Evolutionary conservation across 2,797 vertebrate species (phyloP).

Genomic region (Molossus alvarezi): DNA sequence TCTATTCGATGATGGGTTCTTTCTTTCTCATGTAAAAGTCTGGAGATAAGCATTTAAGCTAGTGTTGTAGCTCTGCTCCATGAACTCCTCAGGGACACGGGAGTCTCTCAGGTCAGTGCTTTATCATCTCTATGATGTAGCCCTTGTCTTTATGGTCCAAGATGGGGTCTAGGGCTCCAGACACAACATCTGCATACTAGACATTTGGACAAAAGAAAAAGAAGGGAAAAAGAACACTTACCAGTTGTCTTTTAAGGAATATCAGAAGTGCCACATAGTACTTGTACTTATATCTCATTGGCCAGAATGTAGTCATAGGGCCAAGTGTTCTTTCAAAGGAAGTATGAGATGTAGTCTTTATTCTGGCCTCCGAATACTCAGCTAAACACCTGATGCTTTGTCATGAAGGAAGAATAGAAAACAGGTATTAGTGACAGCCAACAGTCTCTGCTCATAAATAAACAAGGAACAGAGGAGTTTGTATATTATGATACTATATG

Average conservation of each 20-base stretch:
- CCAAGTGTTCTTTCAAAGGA: not conserved
- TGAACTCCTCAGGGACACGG: not conserved
- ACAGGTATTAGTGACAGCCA: no score
- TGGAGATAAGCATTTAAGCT: not conserved
- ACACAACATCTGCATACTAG: not conserved
- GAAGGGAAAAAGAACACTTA: not conserved
- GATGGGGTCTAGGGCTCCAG: not conserved
- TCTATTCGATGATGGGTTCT: not conserved
- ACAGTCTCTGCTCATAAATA: no score
- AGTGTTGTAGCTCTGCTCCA: not conserved
- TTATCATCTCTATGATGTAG: no score
- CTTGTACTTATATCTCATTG: not conserved
- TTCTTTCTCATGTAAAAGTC: not conserved
- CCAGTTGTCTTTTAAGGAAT: not conserved
- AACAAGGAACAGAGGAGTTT: no score
- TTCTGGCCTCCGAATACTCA: not conserved
- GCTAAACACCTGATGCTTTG: not conserved
- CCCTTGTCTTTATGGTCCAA: not conserved
- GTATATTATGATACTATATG: no score
- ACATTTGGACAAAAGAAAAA: not conserved
- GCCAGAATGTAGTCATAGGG: not conserved
- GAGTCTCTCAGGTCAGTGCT: not conserved
- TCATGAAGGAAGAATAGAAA: not conserved
- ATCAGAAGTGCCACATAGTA: not conserved
- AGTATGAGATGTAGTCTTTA: not conserved